These are phyloP conservation scores for Andricus grossulariae DNA, from an alignment of 1,140 invertebrate species.

Conservation along the genomic window DNA sequence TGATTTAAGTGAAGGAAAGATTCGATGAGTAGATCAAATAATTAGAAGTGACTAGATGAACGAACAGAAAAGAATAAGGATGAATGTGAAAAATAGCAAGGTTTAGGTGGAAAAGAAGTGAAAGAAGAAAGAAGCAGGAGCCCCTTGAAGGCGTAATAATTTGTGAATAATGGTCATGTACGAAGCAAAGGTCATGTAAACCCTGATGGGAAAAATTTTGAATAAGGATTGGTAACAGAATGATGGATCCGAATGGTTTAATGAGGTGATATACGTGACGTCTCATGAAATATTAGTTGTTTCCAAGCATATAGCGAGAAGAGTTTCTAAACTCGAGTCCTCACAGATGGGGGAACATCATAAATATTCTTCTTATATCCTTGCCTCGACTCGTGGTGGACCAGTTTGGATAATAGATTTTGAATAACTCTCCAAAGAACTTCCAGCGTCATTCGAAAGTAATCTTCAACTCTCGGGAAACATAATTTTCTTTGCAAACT, in stretches of 20 bases:
- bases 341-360: slow-evolving; percentile 11
- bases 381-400: neutral
- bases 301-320: slow-evolving; percentile 19
- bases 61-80: too few relatives aligned
- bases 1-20: too few relatives aligned
- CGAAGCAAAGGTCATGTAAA: too few relatives aligned
- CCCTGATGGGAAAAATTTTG: too few relatives aligned
- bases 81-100: too few relatives aligned
- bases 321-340: slow-evolving; percentile 20
- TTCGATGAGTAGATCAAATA: too few relatives aligned
- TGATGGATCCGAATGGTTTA: slow-evolving; percentile 18
- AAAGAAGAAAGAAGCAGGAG: too few relatives aligned
- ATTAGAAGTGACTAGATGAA: too few relatives aligned
- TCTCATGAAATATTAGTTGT: slow-evolving; percentile 17
- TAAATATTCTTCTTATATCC: slow-evolving; percentile 27
- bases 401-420: slow-evolving; percentile 4
- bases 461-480: neutral
- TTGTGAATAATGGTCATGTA: too few relatives aligned
- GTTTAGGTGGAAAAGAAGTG: too few relatives aligned
- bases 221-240: neutral
- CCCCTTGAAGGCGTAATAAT: too few relatives aligned
- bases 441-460: too few relatives aligned
- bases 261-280: slow-evolving; percentile 20
- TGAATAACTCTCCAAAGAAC: slow-evolving; percentile 2
- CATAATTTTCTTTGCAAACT: neutral